Evolutionary conservation across 2,797 vertebrate species (phyloP), one percentile per base, ranked within the genome.

Genomic region (Poeciliopsis presidionis): DNA sequence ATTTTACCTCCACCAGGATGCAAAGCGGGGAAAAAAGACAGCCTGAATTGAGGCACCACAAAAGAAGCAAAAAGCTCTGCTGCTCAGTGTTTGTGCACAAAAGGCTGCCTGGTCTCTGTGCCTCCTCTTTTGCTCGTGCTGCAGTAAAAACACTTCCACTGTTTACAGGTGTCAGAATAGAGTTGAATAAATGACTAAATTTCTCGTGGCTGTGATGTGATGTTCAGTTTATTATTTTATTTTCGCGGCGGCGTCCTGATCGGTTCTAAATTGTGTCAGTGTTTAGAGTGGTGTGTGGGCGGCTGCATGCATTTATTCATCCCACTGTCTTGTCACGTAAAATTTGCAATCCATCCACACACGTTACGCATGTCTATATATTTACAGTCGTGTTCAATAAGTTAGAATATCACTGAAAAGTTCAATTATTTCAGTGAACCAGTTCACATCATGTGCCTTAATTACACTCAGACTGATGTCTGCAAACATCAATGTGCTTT

Each of bases 261-360:
- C 6, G 63, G 67, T 87, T 87, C 72, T 84, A 67, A 75, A 77
- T 55, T 78, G 63, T 83, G 61, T 82, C 43, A 67, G 71, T 78
- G 83, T 67, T 41, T 41, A 41, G 59, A 63, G 63, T 41, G 36
- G 18, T 41, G 63, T 39, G 63, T 88, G 84, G 82, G 88, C 65
- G 67, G 72, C 55, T 80, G 76, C 81, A 76, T 55, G 69, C 80
- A 82, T 89, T 87, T 78, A 86, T 65, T 87, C 79, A 81, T 80
- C 65, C 78, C 74, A 83, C 84, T 75, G 78, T 76, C 86, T 82
- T 79, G 63, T 67, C 63, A 67, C 4, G 2, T 67, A 41, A 41
- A 25, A 67, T 67, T 36, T 41, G 63, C 63, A 41, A 67, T 25
- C 63, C 63, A 67, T 67, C 63, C 63, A 67, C 7, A 41, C 20